A percentile compares a stretch with the other conserved stretches of the same genome.
phyloP scores from a whole-genome alignment of 2,113 vertebrate species.

The Dicerorhinus sumatrensis region DNA sequence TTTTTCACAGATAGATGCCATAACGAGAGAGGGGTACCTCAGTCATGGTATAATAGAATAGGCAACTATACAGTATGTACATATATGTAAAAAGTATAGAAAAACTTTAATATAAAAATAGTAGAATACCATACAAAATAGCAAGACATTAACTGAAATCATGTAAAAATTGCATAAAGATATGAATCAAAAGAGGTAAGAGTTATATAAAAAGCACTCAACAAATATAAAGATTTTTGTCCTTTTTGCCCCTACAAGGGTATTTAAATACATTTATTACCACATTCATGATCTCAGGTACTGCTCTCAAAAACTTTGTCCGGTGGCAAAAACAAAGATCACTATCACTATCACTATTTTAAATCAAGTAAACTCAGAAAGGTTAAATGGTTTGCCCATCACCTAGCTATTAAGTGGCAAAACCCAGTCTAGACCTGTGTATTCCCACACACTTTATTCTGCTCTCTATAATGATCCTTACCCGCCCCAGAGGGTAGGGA shows the following conservation, averaged over 20 bases:
- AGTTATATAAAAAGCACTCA: not conserved
- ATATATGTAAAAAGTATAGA: not conserved
- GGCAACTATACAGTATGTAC: not conserved
- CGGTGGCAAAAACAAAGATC: conserved; percentile 9
- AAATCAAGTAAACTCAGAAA: conserved; percentile 28
- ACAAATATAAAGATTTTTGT: not conserved
- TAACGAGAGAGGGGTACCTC: not conserved
- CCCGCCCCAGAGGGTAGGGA: not conserved
- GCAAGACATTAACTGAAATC: not conserved
- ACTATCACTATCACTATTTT: not conserved
- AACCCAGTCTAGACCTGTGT: not conserved
- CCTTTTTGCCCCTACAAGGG: not conserved
- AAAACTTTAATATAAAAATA: conserved; percentile 23
- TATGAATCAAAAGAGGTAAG: not conserved
- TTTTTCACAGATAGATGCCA: not conserved
- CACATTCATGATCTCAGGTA: not conserved
- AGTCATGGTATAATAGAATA: not conserved
- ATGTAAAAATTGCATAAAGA: not conserved
- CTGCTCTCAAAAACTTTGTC: not conserved
- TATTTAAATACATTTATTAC: conserved; percentile 28
- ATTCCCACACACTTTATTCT: not conserved
- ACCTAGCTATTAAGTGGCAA: not conserved
- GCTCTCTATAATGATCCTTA: not conserved
- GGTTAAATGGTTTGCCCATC: not conserved
- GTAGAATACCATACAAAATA: not conserved